Conservation (phyloP, 2,888 invertebrate genomes). For the Andrena flavipes region DNA sequence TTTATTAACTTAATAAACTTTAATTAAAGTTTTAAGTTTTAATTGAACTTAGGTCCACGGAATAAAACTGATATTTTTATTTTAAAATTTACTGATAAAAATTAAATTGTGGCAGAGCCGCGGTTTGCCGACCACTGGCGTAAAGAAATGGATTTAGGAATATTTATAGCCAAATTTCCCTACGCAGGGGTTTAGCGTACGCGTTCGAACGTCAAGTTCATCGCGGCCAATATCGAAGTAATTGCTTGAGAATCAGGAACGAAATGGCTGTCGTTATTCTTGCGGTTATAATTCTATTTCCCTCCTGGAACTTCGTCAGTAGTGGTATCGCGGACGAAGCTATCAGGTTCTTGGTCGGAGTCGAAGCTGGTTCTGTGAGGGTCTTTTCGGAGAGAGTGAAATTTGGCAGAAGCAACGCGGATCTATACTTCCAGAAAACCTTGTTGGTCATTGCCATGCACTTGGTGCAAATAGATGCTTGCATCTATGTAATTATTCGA, state of each 20-base stretch:
- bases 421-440: slow-evolving; percentile 81
- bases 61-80: too few relatives aligned
- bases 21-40: too few relatives aligned
- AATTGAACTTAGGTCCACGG: too few relatives aligned
- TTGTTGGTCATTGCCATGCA: slow-evolving; percentile 76
- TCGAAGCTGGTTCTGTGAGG: slow-evolving; percentile 71
- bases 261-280: slow-evolving; percentile 77
- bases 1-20: too few relatives aligned
- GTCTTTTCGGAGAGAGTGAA: slow-evolving; percentile 76
- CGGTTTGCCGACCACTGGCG: too few relatives aligned
- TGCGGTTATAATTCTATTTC: slow-evolving; percentile 66
- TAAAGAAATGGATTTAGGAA: not conserved
- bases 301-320: slow-evolving; percentile 74
- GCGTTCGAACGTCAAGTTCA: slow-evolving; percentile 72
- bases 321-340: slow-evolving; percentile 78
- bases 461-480: slow-evolving; percentile 67
- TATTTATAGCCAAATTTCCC: not conserved
- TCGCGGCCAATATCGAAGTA: slow-evolving; percentile 56
- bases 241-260: slow-evolving; percentile 77
- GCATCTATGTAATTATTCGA: slow-evolving; percentile 68
- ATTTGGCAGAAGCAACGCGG: slow-evolving; percentile 71
- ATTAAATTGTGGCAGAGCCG: too few relatives aligned
- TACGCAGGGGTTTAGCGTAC: slow-evolving; percentile 73
- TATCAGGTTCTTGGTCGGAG: slow-evolving; percentile 71
- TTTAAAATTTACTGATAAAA: too few relatives aligned